Conservation (phyloP, 2,113 vertebrate species). For the Otolemur garnettii region DNA sequence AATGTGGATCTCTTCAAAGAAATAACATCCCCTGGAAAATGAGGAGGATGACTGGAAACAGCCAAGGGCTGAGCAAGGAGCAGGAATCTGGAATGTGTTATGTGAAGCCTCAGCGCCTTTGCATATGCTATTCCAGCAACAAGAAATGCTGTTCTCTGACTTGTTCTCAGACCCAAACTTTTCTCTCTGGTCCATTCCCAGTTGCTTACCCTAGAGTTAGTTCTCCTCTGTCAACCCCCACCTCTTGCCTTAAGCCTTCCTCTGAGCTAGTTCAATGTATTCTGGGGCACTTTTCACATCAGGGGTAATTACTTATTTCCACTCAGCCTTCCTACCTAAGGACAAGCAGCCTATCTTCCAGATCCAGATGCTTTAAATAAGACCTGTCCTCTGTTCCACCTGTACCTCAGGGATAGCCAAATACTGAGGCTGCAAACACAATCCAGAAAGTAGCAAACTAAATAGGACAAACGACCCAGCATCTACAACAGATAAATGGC, state of each 20-base stretch:
- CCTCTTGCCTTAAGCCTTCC: neutral
- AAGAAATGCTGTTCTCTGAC: neutral
- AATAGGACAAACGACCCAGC: neutral
- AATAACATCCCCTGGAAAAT: neutral
- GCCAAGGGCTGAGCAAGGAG: neutral
- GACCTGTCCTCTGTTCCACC: neutral
- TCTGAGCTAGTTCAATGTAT: neutral
- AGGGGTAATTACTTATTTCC: neutral
- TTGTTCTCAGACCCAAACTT: neutral
- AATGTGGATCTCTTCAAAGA: slow-evolving; percentile 15
- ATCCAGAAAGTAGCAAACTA: neutral
- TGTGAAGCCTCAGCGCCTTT: neutral
- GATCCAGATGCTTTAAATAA: neutral
- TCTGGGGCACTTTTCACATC: neutral
- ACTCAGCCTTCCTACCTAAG: neutral
- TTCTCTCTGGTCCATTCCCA: neutral
- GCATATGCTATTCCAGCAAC: neutral
- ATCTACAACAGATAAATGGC: neutral
- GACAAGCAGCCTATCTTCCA: neutral
- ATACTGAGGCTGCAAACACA: neutral
- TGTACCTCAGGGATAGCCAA: neutral
- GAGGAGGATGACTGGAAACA: neutral
- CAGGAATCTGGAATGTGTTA: neutral
- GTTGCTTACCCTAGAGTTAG: neutral
- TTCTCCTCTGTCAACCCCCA: accelerated